A percentile compares a stretch with the other conserved stretches of the same genome.
These are phyloP conservation scores for Cosmopolites sordidus DNA, from an alignment of 2,888 invertebrate genomes.

Conservation along the genomic window DNA sequence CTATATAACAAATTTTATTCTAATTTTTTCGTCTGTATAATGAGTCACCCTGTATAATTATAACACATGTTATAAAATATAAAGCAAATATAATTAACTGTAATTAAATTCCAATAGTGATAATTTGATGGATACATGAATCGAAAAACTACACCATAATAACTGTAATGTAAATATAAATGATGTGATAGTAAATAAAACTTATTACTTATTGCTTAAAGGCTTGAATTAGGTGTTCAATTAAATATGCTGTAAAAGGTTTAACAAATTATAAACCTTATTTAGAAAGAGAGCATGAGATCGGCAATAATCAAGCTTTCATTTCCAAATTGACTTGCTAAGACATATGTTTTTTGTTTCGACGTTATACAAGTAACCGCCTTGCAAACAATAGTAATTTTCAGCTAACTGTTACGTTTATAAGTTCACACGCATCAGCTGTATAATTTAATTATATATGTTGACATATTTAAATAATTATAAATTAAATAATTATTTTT, in stretches of 20 bases:
- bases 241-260: conserved; percentile 15
- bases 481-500: too few species aligned
- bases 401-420: conserved; percentile 13
- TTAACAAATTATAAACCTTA: conserved; percentile 3
- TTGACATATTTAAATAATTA: too few species aligned
- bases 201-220: not conserved
- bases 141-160: too few species aligned
- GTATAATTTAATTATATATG: conserved; percentile 18
- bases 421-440: conserved; percentile 17
- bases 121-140: too few species aligned
- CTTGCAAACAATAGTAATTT: conserved; percentile 7
- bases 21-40: too few species aligned
- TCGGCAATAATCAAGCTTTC: conserved; percentile 13
- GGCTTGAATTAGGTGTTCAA: conserved; percentile 1
- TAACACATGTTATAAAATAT: too few species aligned
- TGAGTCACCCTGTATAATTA: too few species aligned
- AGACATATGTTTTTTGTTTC: conserved; percentile 7
- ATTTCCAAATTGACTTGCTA: conserved; percentile 11
- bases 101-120: too few species aligned
- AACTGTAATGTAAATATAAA: not conserved
- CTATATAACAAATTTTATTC: too few species aligned
- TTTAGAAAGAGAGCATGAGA: conserved; percentile 4
- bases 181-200: not conserved
- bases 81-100: too few species aligned
- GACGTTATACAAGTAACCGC: conserved; percentile 7